A percentile compares a stretch with the other conserved stretches of the same genome.
These are phyloP conservation scores for Diorhabda sublineata DNA, from an alignment of 1,140 invertebrate genomes.

Conservation along the genomic window DNA sequence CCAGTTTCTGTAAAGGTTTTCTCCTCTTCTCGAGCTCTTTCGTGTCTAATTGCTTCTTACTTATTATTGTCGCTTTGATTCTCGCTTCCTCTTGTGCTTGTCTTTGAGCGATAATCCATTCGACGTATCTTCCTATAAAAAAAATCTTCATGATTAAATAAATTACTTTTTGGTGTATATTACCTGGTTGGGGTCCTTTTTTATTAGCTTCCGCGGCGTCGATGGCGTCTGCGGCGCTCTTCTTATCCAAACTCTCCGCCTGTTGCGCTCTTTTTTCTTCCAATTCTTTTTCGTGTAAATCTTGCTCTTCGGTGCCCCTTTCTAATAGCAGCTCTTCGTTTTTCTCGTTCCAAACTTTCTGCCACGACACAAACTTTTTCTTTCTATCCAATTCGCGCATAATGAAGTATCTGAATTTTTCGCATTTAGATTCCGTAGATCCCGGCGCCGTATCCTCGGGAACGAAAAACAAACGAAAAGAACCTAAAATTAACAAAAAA, in stretches of 20 bases:
- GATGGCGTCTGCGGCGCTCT: slow-evolving; percentile 15
- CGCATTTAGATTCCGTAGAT: background rate
- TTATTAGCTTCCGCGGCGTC: slow-evolving; percentile 9
- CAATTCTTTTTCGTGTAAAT: slow-evolving; percentile 25
- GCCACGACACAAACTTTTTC: slow-evolving; percentile 38
- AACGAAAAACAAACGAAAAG: slow-evolving; percentile 28
- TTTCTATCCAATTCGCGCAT: slow-evolving; percentile 35
- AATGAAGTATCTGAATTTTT: slow-evolving; percentile 22
- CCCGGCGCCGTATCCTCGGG: slow-evolving; percentile 5
- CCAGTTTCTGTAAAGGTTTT: slow-evolving; percentile 46
- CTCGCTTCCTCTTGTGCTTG: slow-evolving; percentile 46
- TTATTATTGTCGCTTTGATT: slow-evolving; percentile 49
- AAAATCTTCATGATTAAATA: background rate
- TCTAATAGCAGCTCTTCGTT: slow-evolving; percentile 19
- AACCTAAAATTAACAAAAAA: slow-evolving; percentile 22
- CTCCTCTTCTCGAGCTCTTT: slow-evolving; percentile 48
- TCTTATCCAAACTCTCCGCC: slow-evolving; percentile 21
- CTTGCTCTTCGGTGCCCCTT: slow-evolving; percentile 24
- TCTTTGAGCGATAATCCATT: slow-evolving; percentile 45
- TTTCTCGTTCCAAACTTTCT: slow-evolving; percentile 24
- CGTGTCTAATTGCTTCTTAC: slow-evolving; percentile 49
- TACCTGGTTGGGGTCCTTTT: slow-evolving; percentile 28
- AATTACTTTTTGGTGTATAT: background rate
- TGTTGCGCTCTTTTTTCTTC: slow-evolving; percentile 20
- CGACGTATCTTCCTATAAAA: slow-evolving; percentile 39